Evolutionary conservation across 2,888 invertebrate species (phyloP).

Genomic region (Zelleria hepariella): DNA sequence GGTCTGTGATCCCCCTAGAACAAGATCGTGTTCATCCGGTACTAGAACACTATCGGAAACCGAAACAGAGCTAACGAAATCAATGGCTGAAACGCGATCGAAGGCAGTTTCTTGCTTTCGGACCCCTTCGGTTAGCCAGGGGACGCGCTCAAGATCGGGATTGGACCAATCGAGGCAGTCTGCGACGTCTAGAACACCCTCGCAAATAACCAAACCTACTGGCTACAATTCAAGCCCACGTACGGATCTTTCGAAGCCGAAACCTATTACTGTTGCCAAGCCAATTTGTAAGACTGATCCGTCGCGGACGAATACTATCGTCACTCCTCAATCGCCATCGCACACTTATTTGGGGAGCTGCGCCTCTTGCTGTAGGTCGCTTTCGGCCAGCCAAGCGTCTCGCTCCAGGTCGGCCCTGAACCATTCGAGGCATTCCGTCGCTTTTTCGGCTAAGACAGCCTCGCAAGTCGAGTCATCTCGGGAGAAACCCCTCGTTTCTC

Average conservation of each 20-base stretch:
- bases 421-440: too few species aligned
- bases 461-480: too few species aligned
- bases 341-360: too few species aligned
- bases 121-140: background rate
- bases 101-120: background rate
- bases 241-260: background rate
- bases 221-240: background rate
- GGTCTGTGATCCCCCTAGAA: background rate
- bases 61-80: background rate
- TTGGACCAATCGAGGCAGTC: background rate
- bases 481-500: too few species aligned
- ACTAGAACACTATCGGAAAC: background rate
- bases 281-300: background rate
- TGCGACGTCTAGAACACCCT: background rate
- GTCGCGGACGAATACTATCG: background rate
- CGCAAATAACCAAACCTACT: background rate
- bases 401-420: background rate
- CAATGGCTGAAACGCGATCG: background rate
- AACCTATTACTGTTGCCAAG: background rate
- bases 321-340: background rate
- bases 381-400: too few species aligned
- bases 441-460: too few species aligned
- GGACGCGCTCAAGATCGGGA: background rate
- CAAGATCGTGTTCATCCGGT: background rate
- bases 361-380: too few species aligned